Evolutionary conservation across 2,888 invertebrate genomes (phyloP), one percentile per base, ranked within the genome.

Genomic region (Hypolimnas misippus): DNA sequence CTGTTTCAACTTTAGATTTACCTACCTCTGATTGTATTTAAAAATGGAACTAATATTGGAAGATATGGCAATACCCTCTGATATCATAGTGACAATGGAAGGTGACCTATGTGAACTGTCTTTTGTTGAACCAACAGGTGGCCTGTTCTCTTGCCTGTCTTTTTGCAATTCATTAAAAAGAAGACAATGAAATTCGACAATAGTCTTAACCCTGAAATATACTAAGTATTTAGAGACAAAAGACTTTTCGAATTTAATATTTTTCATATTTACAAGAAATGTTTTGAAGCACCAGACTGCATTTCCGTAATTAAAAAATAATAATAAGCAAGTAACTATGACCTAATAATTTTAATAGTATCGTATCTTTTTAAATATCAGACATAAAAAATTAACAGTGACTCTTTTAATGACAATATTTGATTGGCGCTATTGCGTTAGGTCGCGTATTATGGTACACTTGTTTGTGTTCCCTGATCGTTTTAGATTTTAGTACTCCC

Each of bases 201-300:
- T 49, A 29, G 49, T 29, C 49, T 49, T 49, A 49, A 49, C 49
- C 49, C 29, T 49, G 8, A 49, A 49, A 29, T 49, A 29, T 29
- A 0, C 14, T 2, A n/a, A n/a, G 25, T 49, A 29, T 49, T 49
- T 8, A 5, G 1, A 49, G 14, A 49, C 42, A 42, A 42, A 42
- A 42, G 42, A 16, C n/a, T n/a, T 42, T 17, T 42, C 8, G n/a
- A 17, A 17, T 16, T 17, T 42, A 42, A 42, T 16, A 16, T 17
- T 17, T 42, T 25, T n/a, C 1, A 46, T 12, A 21, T 46, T 46
- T 46, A 12, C 2, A 3, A 12, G 1, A 3, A n/a, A 1, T 25
- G 6, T 25, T n/a, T 46, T 25, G 19, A 46, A 21, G 21, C 19
- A 12, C 19, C 12, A 46, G 5, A 2, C 5, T 42, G 16, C 8